Evolutionary conservation across 2,113 vertebrate species (phyloP), one percentile per base, ranked within the genome.

Genomic region (Clinocottus analis): DNA sequence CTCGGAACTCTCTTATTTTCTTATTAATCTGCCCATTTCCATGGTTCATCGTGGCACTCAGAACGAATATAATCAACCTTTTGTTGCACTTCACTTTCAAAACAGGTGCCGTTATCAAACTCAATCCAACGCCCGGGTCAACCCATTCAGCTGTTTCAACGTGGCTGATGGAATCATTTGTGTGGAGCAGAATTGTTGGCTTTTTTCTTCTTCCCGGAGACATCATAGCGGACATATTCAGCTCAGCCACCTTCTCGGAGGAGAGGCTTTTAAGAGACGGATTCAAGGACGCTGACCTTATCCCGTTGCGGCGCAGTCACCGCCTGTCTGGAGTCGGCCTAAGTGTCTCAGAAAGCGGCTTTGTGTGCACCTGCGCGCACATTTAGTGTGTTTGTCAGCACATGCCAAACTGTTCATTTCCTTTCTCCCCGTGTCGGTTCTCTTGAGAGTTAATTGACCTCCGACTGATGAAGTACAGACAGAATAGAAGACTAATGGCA

Each of bases 391-490:
- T 86, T 77, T 85, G 69, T 79, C 68, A 82, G 79, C 85, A 72
- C 56, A 63, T 45, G 67, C 67, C 72, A 43, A 75, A 35, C 45
- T 78, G 61, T 33, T 86, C 72, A 86, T 80, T 83, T 39, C 29
- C 59, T 25, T 41, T 80, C 75, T 75, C 64, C 11, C 41, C 27
- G 23, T 37, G 53, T 73, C 61, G 80, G 78, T 80, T 79, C 71
- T 78, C 75, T 55, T 29, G 76, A 81, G 66, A 82, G 56, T 70
- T 86, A 68, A 83, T 79, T 87, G 89, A 88, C 89, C 76, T 77
- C 51, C 75, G 70, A 79, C 66, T 83, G 80, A 83, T 83, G 77
- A 81, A 85, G 76, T 85, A 73, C 49, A 80, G 73, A 79, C 69
- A 80, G 63, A 39, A 37, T 64, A 49, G 61, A 56, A 68, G 75